These are phyloP conservation scores for Ladona fulva DNA, from an alignment of 1,140 invertebrate species.

Conservation along the genomic window DNA sequence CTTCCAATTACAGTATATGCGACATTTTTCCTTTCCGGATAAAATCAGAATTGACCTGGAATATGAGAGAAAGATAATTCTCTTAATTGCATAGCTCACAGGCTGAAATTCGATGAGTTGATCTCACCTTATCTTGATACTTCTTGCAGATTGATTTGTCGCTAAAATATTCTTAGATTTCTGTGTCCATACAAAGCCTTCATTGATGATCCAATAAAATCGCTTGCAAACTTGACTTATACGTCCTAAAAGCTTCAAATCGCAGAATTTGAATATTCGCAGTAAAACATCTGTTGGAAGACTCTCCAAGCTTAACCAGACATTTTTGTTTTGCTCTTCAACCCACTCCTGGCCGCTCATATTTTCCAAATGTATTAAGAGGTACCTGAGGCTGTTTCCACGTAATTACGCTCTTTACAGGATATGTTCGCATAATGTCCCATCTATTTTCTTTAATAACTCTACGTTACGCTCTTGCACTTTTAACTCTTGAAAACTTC, in stretches of 20 bases:
- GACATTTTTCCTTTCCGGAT: conserved; percentile 30
- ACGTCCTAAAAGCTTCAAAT: conserved; percentile 33
- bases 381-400: neutral
- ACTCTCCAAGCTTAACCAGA: conserved; percentile 32
- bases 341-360: conserved; percentile 32
- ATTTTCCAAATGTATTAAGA: neutral
- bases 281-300: conserved; percentile 36
- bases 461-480: no score
- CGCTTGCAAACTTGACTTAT: conserved; percentile 34
- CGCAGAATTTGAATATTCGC: conserved; percentile 36
- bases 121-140: conserved; percentile 32
- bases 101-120: conserved; percentile 16
- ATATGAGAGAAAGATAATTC: conserved; percentile 13
- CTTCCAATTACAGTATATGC: conserved; percentile 33
- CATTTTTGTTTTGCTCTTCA: conserved; percentile 21
- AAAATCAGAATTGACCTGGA: conserved; percentile 20
- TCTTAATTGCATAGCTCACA: conserved; percentile 25
- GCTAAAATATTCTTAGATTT: conserved; percentile 31
- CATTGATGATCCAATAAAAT: conserved; percentile 30
- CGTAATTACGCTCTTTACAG: neutral
- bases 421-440: neutral
- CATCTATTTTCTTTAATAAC: neutral
- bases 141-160: conserved; percentile 34
- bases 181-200: conserved; percentile 31
- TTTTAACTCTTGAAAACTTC: no score